These are phyloP conservation scores for Lasaia peninsularis DNA, from an alignment of 1,140 invertebrate species.

Conservation along the genomic window DNA sequence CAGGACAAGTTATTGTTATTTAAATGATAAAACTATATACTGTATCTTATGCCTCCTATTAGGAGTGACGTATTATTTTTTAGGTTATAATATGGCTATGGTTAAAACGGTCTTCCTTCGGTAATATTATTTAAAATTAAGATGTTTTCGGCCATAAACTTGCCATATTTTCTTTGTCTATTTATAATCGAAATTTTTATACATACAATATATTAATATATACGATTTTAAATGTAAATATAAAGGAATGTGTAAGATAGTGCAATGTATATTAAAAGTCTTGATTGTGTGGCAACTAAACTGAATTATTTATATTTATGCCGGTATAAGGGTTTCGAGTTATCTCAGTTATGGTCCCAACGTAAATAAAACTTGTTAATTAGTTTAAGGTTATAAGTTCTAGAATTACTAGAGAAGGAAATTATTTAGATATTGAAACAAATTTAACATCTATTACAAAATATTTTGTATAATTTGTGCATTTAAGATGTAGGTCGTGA, in stretches of 20 bases:
- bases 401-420: too few species aligned
- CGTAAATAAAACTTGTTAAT: too few species aligned
- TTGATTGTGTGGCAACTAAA: conserved; percentile 1
- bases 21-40: neutral
- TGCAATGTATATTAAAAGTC: neutral
- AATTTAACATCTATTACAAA: too few species aligned
- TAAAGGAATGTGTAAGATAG: neutral
- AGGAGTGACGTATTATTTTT: neutral
- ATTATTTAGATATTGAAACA: too few species aligned
- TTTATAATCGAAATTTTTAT: conserved; percentile 23
- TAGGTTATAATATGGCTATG: conserved; percentile 9
- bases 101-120: neutral
- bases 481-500: too few species aligned
- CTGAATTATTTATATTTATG: neutral
- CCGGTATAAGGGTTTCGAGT: too few species aligned
- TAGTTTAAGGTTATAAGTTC: too few species aligned
- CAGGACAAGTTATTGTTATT: too few species aligned
- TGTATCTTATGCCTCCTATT: neutral
- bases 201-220: conserved; percentile 10
- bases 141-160: conserved; percentile 34
- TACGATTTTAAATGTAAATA: neutral
- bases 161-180: conserved; percentile 37
- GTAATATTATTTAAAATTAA: conserved; percentile 17
- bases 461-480: too few species aligned
- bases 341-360: too few species aligned